Evolutionary conservation across 2,113 vertebrate species (phyloP), one percentile per base, ranked within the genome.

Genomic region (Forbesichthys papilliferus): DNA sequence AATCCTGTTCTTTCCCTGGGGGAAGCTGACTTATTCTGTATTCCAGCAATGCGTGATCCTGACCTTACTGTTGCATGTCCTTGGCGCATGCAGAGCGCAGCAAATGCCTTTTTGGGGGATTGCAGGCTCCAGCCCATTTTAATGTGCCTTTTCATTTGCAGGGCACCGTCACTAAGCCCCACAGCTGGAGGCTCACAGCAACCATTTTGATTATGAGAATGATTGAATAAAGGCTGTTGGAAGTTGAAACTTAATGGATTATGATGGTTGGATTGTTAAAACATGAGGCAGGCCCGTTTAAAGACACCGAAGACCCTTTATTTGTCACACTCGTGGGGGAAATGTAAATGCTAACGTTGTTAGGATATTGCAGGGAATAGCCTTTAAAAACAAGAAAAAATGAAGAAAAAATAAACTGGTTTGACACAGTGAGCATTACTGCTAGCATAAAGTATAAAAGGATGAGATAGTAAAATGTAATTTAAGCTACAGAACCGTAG

Each of bases 21-120:
- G 57, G 71, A 85, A 73, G 63, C 72, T 73, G 46, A 75, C 81
- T 85, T 72, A 75, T 78, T 92, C 88, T 79, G 86, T 88, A 91
- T 92, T 88, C 90, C 36, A 66, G 64, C 61, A 55, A 74, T 84
- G 86, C 90, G 66, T 87, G 87, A 89, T 88, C 81, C 86, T 86
- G 88, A 91, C 90, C 88, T 91, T 87, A 88, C 80, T 85, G 84
- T 87, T 86, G 81, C 82, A 80, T 78, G 87, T 90, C 91, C 90
- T 90, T 89, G 90, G 79, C 83, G 86, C 86, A 87, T 84, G 82
- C 71, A 72, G 81, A 87, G 80, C 75, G 71, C 83, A 81, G 79
- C 81, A 84, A 88, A 86, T 84, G 81, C 81, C 82, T 89, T 89
- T 89, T 86, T 84, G 77, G 76, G 75, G 87, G 76, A 83, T 83